A percentile compares a stretch with the other conserved stretches of the same genome.
Evolutionary conservation across 2,797 vertebrate genomes (phyloP).

Genomic region (Heteromormyrus szaboi): DNA sequence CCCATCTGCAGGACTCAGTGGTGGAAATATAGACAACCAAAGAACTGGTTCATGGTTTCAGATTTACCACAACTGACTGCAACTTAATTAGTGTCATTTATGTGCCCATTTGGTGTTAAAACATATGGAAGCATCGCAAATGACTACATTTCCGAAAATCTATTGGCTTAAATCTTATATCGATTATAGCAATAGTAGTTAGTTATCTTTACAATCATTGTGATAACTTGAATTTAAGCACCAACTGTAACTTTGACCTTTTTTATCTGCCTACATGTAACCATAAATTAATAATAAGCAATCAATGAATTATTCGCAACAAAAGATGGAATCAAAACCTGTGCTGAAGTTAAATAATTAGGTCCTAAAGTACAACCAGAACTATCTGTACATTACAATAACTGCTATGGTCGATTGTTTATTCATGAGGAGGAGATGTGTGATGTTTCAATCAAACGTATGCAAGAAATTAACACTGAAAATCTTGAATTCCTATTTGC

Average conservation of each 20-base stretch:
- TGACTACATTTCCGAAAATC: not conserved
- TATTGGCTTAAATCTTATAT: not conserved
- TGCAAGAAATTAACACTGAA: not conserved
- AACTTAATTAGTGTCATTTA: not conserved
- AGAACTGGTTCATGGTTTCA: not conserved
- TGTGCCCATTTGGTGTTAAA: not conserved
- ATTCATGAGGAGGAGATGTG: not conserved
- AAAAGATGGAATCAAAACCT: not conserved
- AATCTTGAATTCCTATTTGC: not conserved
- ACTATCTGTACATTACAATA: not conserved
- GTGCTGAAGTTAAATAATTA: not conserved
- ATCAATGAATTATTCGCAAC: not conserved
- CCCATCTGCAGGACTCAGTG: not conserved
- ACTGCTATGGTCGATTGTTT: not conserved
- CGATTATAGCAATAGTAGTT: not conserved
- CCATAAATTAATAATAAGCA: not conserved
- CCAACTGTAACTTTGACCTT: not conserved
- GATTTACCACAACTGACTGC: not conserved
- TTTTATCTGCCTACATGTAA: not conserved
- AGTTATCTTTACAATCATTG: not conserved
- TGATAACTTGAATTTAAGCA: not conserved
- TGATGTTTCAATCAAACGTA: not conserved
- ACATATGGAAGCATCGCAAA: not conserved
- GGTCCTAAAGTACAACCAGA: not conserved
- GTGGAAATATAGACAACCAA: not conserved